These are phyloP conservation scores for Helarctos malayanus DNA, from an alignment of 2,797 vertebrate species.

Conservation along the genomic window DNA sequence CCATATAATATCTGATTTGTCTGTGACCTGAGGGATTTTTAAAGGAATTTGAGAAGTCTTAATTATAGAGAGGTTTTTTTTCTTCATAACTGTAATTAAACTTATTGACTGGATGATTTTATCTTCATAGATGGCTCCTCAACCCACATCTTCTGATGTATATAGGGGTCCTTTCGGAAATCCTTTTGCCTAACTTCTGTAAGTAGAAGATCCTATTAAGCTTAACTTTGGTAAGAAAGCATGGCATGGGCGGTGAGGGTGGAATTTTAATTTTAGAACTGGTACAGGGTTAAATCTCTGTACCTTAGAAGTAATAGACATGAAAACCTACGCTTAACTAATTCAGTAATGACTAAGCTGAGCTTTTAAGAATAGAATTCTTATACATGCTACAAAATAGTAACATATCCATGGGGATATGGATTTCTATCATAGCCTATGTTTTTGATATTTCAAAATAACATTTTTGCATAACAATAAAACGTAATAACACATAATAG, in stretches of 20 bases:
- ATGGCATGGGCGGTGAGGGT: background rate
- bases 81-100: background rate
- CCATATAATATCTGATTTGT: background rate
- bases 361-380: slow-evolving; percentile 6
- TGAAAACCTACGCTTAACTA: background rate
- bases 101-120: slow-evolving; percentile 55
- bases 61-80: background rate
- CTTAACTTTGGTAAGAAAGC: background rate
- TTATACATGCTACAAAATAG: background rate
- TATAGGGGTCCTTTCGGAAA: slow-evolving; percentile 94
- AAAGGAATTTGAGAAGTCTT: slow-evolving; percentile 53
- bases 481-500: slow-evolving; percentile 22
- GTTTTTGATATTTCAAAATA: slow-evolving; percentile 53
- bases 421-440: background rate
- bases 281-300: background rate
- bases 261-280: slow-evolving; percentile 50
- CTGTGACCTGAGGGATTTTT: background rate
- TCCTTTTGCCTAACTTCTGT: slow-evolving; percentile 93
- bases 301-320: background rate
- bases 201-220: slow-evolving; percentile 75
- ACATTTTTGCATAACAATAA: background rate
- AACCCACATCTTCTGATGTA: slow-evolving; percentile 83
- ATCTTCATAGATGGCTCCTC: slow-evolving; percentile 77
- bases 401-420: background rate
- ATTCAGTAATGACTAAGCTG: background rate